Evolutionary conservation across 2,797 vertebrate genomes (phyloP), one percentile per base, ranked within the genome.

Genomic region (Moxostoma hubbsi): DNA sequence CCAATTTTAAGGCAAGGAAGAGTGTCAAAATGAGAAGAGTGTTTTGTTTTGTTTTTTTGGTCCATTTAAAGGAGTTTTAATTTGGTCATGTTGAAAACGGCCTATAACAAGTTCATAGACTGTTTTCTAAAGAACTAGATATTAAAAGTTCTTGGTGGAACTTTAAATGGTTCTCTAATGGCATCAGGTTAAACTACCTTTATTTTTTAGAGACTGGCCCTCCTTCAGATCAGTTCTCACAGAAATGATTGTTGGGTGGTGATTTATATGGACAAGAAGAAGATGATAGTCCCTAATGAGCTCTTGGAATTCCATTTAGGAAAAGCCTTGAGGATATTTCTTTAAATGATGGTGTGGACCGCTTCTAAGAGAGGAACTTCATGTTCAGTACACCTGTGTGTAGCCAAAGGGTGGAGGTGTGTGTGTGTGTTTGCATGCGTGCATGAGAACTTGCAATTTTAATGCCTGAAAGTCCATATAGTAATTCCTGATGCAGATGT

Each of bases 381-480:
- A 68, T 46, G 47, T 68, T 77, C 65, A 68, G 75, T 77, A 68
- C 75, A 77, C 75, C 75, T 77, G 64, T 68, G 75, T 18, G 9
- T 57, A 68, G 74, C 74, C 74, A 77, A 68, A 68, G 55, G 65
- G 65, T 50, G 54, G 54, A 45, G 54, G 58, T 36, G 6, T 67
- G 51, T 58, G 53, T 68, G 49, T 16, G 11, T 51, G 49, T 11
- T 24, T 45, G 67, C 13, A 12, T 5, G 36, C 12, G 6, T 12
- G 43, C 61, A 45, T 1, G 12, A 12, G 8, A 47, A 67, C 45
- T 7, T 67, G 64, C 18, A 16, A 16, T 59, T 67, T 15, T 7
- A 76, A 36, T 11, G 13, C 46, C 11, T 43, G 4, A 59, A 73
- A 59, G 45, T 49, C n/a, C 24, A 45, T 64, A 47, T 64, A 46